Percentiles rank a stretch among this genome's conserved stretches.
phyloP scores from a whole-genome alignment of 2,797 vertebrate species.

The Merluccius polli region DNA sequence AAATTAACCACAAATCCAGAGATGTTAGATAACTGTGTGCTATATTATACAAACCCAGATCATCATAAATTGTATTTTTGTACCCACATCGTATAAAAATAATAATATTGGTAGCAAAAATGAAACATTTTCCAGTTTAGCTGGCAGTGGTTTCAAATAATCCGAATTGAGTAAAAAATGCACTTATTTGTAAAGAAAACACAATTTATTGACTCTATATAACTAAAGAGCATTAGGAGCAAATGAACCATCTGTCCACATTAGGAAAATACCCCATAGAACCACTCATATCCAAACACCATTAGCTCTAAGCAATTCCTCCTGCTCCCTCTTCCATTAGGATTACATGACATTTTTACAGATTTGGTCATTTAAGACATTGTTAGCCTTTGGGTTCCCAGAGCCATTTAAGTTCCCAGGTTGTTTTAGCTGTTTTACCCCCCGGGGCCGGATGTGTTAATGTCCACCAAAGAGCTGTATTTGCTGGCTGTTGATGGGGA shows the following conservation, averaged over 20 bases:
- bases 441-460: not conserved
- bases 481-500: not conserved
- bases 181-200: no score
- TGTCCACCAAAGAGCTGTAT: not conserved
- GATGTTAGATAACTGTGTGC: not conserved
- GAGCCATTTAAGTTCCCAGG: not conserved
- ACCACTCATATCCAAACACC: not conserved
- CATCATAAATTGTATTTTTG: not conserved
- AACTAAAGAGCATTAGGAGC: not conserved
- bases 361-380: not conserved
- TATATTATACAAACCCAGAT: not conserved
- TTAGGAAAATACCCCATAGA: not conserved
- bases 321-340: not conserved
- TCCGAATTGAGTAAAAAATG: no score
- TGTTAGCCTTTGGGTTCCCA: not conserved
- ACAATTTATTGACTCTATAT: not conserved
- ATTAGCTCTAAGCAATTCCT: not conserved
- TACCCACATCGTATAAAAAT: not conserved
- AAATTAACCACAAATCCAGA: not conserved
- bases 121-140: not conserved
- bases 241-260: not conserved
- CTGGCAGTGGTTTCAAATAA: not conserved
- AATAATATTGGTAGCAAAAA: not conserved
- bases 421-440: not conserved
- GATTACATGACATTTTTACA: not conserved